These are phyloP conservation scores for Pseudotriccus pelzelni DNA, from an alignment of 2,797 vertebrate genomes.

Conservation along the genomic window DNA sequence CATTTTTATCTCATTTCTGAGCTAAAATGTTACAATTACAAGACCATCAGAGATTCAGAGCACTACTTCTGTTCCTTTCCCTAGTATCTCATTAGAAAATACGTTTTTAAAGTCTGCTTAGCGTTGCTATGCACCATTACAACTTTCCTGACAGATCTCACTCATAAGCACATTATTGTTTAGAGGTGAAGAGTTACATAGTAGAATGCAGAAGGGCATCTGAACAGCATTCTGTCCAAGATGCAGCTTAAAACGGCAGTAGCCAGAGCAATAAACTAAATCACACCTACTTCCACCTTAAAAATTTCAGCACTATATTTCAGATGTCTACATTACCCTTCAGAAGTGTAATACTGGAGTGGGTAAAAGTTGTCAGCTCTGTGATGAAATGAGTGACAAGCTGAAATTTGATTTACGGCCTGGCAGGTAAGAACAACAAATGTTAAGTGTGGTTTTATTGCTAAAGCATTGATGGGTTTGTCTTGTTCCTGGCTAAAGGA, in stretches of 20 bases:
- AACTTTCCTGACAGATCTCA: not conserved
- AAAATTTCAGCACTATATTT: not conserved
- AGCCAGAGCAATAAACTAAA: not conserved
- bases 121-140: not conserved
- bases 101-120: not conserved
- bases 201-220: not conserved
- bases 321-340: not conserved
- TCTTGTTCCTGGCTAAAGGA: not conserved
- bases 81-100: not conserved
- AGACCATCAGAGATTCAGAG: not conserved
- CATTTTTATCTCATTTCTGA: constrained; percentile 9
- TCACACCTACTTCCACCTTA: not conserved
- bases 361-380: not conserved
- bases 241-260: not conserved
- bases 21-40: not conserved
- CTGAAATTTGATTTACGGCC: not conserved
- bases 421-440: not conserved
- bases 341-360: not conserved
- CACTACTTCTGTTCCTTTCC: not conserved
- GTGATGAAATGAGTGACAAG: not conserved
- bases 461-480: not conserved
- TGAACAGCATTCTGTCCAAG: not conserved
- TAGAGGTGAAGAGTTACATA: not conserved
- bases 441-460: not conserved
- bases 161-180: not conserved